Evolutionary conservation across 92 coral and sea anemone species (phyloP), one percentile per base, ranked within the genome.

Genomic region (Pocillopora grandis): DNA sequence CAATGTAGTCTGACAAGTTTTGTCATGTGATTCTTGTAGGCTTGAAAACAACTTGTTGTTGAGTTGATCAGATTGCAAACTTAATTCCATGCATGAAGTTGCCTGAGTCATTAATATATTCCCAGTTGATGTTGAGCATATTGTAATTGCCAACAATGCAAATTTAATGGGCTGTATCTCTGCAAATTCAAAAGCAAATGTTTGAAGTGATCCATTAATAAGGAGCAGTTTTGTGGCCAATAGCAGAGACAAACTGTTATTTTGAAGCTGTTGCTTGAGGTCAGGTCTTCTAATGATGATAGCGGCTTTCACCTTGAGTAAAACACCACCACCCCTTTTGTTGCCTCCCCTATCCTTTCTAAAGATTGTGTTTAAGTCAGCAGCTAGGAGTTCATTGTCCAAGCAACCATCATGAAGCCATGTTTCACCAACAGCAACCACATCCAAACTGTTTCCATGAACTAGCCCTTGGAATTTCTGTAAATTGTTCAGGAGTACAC

Each of bases 141-240:
- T 78, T 78, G 62, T 60, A 78, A 23, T 78, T 72, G 71, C 49
- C 83, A 23, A 78, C 72, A 31, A 78, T 78, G 83, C 83, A 78
- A 33, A 78, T 78, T 78, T 72, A 8, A 58, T 3, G 27, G 27
- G 27, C 66, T 5, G 66, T 1, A 1, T 12, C 5, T 14, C 2
- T 13, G 66, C 19, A 62, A 13, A 62, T 62, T 62, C 5, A 17
- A 16, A 62, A 62, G 18, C 5, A 62, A 62, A 62, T 3, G 5
- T 14, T 62, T 17, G 4, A 62, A 60, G 18, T 11, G 5, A 62
- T 62, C 66, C 18, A 62, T 62, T 10, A 62, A 62, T 13, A 14
- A 62, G 5, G 17, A 62, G 5, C 66, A 62, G 19, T 13, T 62
- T 17, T 17, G 66, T 3, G 66, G 66, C 5, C 66, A 0, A 14